Evolutionary conservation across 2,797 vertebrate species (phyloP).

Genomic region (Molothrus aeneus): DNA sequence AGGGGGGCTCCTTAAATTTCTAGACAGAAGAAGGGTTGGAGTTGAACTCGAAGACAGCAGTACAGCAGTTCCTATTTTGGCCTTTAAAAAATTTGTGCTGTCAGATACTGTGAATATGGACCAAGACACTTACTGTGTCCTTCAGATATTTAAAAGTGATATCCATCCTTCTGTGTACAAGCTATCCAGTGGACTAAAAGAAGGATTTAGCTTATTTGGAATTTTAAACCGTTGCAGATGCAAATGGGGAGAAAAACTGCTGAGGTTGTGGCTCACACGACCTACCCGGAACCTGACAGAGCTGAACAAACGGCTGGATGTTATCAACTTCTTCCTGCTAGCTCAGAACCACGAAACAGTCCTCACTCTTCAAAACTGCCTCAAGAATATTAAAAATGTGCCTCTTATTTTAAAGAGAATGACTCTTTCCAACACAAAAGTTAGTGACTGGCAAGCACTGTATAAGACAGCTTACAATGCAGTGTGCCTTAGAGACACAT

Average conservation of each 20-base stretch:
- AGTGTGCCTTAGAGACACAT: conserved; percentile 88
- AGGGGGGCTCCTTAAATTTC: conserved; percentile 92
- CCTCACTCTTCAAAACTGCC: conserved; percentile 84
- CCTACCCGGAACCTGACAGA: conserved; percentile 86
- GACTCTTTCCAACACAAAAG: conserved; percentile 90
- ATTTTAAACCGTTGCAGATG: conserved; percentile 91
- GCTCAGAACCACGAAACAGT: conserved; percentile 86
- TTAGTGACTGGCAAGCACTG: conserved; percentile 91
- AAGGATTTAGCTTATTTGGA: conserved; percentile 95
- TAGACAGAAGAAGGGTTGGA: conserved; percentile 91
- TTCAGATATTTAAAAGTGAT: conserved; percentile 97
- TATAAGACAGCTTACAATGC: conserved; percentile 92
- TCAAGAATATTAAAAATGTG: conserved; percentile 91
- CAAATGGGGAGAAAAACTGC: conserved; percentile 89
- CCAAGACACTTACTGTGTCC: conserved; percentile 80
- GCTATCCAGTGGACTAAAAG: conserved; percentile 90
- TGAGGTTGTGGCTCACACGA: conserved; percentile 91
- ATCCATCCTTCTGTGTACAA: conserved; percentile 96
- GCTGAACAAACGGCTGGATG: conserved; percentile 88
- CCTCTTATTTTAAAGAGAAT: conserved; percentile 90
- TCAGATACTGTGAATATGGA: conserved; percentile 75
- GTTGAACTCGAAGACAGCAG: conserved; percentile 91
- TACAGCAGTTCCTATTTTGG: conserved; percentile 87
- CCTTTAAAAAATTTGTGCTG: conserved; percentile 88
- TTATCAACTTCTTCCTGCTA: conserved; percentile 90